Percentiles rank a stretch among this genome's conserved stretches.
Conservation (phyloP, 2,113 vertebrate species). For the Otus sunia region DNA sequence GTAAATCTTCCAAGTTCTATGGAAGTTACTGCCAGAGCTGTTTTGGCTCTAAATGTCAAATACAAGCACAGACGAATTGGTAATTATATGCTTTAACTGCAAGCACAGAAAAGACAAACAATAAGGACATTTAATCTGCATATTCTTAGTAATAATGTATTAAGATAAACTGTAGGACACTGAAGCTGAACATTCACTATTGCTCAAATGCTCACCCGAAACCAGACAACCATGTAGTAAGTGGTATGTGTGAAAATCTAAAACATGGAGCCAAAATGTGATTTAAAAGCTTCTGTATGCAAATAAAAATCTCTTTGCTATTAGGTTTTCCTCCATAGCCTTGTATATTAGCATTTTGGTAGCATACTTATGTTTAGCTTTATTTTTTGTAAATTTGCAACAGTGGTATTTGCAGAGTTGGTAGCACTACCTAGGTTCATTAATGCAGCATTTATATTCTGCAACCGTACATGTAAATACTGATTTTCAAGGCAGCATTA, state of each 20-base stretch:
- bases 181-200: neutral
- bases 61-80: neutral
- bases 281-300: neutral
- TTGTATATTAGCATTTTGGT: neutral
- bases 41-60: neutral
- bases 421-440: neutral
- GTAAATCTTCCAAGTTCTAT: neutral
- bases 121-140: neutral
- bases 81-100: neutral
- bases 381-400: neutral
- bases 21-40: neutral
- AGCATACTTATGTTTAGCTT: neutral
- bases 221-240: neutral
- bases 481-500: neutral
- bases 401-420: neutral
- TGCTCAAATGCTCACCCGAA: neutral
- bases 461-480: constrained; percentile 16
- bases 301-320: neutral
- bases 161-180: neutral
- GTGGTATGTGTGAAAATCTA: neutral
- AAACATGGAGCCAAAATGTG: neutral
- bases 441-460: constrained; percentile 34
- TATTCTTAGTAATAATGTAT: neutral
- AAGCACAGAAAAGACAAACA: neutral
- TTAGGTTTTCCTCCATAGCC: neutral